Evolutionary conservation across 1,140 invertebrate species (phyloP).

Genomic region (Tetragonula clypearis): DNA sequence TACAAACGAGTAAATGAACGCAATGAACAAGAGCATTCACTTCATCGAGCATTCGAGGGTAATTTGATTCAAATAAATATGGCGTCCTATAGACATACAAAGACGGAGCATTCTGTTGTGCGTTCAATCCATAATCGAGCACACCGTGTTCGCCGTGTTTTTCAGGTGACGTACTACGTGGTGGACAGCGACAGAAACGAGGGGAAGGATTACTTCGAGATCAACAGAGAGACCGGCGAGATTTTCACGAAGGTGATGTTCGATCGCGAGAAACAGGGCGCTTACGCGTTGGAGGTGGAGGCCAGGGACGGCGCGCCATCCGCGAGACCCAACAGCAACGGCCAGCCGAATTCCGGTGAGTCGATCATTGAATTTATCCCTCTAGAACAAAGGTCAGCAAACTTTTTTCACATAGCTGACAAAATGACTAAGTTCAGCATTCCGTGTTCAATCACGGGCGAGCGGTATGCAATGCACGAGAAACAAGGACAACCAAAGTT

Average conservation of each 20-base stretch:
- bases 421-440: too few species aligned
- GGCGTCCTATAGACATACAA: too few species aligned
- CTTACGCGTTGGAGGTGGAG: conserved; percentile 96
- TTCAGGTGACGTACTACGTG: conserved; percentile 94
- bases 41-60: too few species aligned
- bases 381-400: not conserved
- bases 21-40: too few species aligned
- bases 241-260: conserved; percentile 97
- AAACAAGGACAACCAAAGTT: too few species aligned
- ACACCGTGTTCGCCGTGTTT: not conserved
- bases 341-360: conserved; percentile 95
- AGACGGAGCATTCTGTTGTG: too few species aligned
- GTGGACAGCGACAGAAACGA: conserved; percentile 94
- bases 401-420: too few species aligned
- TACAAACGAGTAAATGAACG: too few species aligned
- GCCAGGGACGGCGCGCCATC: conserved; percentile 96
- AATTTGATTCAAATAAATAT: too few species aligned
- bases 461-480: too few species aligned
- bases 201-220: conserved; percentile 96
- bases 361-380: conserved; percentile 55
- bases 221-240: conserved; percentile 95
- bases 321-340: conserved; percentile 93
- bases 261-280: conserved; percentile 96
- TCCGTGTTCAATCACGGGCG: too few species aligned
- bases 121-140: not conserved